Base-by-base conservation (phyloP, 92 coral and sea anemone species). In the Pocillopora grandis region DNA sequence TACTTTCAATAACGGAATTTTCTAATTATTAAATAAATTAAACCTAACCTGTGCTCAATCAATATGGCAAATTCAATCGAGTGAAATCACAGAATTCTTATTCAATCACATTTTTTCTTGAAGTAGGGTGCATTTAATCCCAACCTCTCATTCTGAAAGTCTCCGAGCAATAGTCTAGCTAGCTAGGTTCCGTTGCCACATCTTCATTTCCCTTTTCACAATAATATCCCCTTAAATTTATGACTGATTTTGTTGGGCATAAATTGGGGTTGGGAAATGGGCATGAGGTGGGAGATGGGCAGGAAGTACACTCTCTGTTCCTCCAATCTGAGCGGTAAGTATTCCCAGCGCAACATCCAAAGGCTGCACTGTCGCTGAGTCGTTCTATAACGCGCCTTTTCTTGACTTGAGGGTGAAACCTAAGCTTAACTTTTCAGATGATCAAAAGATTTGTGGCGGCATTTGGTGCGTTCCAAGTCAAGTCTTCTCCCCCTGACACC, bases 391-490 rank as follows among this genome's bases (percentile, higher is more conserved):
- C 55, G 6, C 66, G 42, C 66, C 62, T 76, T 67, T 67, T 67
- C 14, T 10, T 58, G 2, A 56, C 2, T 3, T 20, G 12, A 2
- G 74, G 72, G 19, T 75, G 88, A 55, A 49, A 31, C 0, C 86
- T 81, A 7, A 85, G 81, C 48, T 57, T 58, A 3, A 90, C 88
- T 62, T 86, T 66, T 61, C 60, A 90, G 5, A 75, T 70, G 21
- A 90, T 49, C 19, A 80, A 69, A 19, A 86, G 81, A 59, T 86
- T 72, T n/a, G 90, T 90, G 1, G 92, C 87, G 19, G 92, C 37
- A 75, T 86, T 60, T 1, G 87, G 90, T 9, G 90, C 87, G 58
- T 55, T 17, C 90, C 92, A 86, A 15, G 33, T 17, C 48, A 86
- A 12, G 56, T 61, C 27, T 1, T 2, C 27, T 1, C 27, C 17